Base-by-base conservation (phyloP, 2,888 invertebrate genomes). In the Charanyca ferruginea region DNA sequence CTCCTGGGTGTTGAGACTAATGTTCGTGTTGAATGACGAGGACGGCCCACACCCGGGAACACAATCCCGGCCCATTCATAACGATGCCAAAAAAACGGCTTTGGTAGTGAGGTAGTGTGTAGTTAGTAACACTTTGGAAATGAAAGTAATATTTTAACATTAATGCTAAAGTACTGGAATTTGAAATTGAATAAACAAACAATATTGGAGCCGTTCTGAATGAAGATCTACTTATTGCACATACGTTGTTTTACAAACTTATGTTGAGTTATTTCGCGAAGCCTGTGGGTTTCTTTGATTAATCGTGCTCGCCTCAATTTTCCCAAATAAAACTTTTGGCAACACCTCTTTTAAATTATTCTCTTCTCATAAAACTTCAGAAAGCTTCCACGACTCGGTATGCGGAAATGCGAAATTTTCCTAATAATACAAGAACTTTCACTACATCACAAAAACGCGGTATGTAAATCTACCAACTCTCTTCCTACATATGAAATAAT, bases 401-500 rank as follows among this genome's bases (percentile, higher is more conserved):
- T 66, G 54, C 64, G 65, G 66, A 77, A 72, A 80, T 66, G 63
- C 45, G 28, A 73, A 60, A 53, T 76, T 69, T 77, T 73, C 63
- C 65, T 53, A 78, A 59, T 74, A 74, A 51, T 66, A 55, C 68
- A 73, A 78, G 51, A 69, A 83, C 85, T 87, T 86, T 87, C 83
- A 81, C 86, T 83, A 13, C 44, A 49, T 20, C 22, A 51, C 79
- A 67, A 71, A 82, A 83, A 79, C 78, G 66, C 63, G 45, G 42
- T 58, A 70, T 65, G 69, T 63, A 79, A 77, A 81, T 70, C 62
- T 71, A 58, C 57, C 47, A 61, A 60, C 72, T 75, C 63, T 73
- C 81, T 74, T 80, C 63, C 59, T 54, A 71, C 66, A 72, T 73
- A 66, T 77, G 76, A 77, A 87, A 78, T 78, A 66, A 86, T 88